Base-by-base conservation (phyloP, 2,888 invertebrate species). In the Diarsia dahlii region DNA sequence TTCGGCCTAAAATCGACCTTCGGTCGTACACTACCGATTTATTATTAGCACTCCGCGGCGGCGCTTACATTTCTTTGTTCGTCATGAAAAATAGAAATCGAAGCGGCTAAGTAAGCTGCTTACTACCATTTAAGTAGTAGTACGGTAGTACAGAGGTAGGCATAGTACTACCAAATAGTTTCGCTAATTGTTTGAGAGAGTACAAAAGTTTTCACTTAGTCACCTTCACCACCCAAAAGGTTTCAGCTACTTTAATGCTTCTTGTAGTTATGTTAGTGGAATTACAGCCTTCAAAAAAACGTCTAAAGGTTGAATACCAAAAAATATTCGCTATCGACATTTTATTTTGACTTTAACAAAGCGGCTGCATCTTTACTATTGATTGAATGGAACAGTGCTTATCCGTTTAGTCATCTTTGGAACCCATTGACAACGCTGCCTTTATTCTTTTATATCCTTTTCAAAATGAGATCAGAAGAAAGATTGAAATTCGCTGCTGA, bases 141-240 rank as follows among this genome's bases (percentile, higher is more conserved):
- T 39, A 39, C 39, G 39, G 39, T 56, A 46, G 39, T 39, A 46
- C 39, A 62, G 50, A 60, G 54, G 60, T 64, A 73, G 46, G 46
- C 71, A 45, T 28, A 78, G 18, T 72, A 52, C 58, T 34, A 60
- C 50, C 39, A 64, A 85, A 76, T 74, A 70, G 56, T 78, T 70
- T 64, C 52, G 54, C 39, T 66, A 85, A 76, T 74, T 74, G 56
- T 78, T 70, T 64, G n/a, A 34, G 65, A 58, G n/a, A 72, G 67
- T 68, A 74, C 87, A 78, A 85, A 84, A 85, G 76, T 84, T 86
- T 86, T 78, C 76, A 86, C 83, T 86, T 84, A 80, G 77, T 76
- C 83, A 67, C 76, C 46, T 18, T 34, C 62, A 48, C 23, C 69
- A 76, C 54, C 72, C 58, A 69, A 73, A 71, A 74, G 83, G 62